Conservation (phyloP, 2,797 vertebrate species). For the Bryconaethiops microstoma region DNA sequence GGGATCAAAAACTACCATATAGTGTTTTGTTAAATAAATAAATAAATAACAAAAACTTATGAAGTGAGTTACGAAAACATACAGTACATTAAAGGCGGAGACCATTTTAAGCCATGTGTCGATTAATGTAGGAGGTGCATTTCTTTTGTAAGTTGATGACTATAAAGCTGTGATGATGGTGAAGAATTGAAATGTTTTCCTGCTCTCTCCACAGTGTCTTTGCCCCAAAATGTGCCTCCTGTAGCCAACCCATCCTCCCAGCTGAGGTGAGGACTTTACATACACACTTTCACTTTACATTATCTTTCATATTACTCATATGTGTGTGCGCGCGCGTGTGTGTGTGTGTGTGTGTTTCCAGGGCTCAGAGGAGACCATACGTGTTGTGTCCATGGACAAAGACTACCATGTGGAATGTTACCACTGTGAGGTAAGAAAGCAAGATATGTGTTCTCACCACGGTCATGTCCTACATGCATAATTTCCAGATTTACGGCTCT, state of each 20-base stretch:
- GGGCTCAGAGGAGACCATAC: slow-evolving; percentile 97
- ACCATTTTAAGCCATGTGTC: background rate
- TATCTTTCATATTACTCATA: background rate
- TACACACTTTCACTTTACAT: background rate
- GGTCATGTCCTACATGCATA: background rate
- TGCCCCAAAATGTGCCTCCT: slow-evolving; percentile 97
- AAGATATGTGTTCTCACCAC: background rate
- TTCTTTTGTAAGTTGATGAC: background rate
- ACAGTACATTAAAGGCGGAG: background rate
- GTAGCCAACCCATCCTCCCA: slow-evolving; percentile 95
- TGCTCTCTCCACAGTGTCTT: slow-evolving; percentile 85
- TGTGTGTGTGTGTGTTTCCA: slow-evolving; percentile 61
- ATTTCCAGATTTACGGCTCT: background rate
- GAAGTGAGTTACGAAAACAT: background rate
- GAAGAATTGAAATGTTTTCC: background rate
- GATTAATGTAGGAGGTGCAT: background rate
- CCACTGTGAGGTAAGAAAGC: slow-evolving; percentile 90
- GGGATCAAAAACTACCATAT: background rate
- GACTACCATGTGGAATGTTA: slow-evolving; percentile 99
- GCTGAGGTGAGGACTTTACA: slow-evolving; percentile 83
- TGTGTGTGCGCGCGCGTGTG: background rate
- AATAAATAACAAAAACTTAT: too few relatives aligned
- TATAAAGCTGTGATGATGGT: background rate
- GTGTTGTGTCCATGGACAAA: slow-evolving; percentile 98
- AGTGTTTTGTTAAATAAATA: too few relatives aligned